Conservation (phyloP, 2,888 invertebrate species). For the Athalia cordata region DNA sequence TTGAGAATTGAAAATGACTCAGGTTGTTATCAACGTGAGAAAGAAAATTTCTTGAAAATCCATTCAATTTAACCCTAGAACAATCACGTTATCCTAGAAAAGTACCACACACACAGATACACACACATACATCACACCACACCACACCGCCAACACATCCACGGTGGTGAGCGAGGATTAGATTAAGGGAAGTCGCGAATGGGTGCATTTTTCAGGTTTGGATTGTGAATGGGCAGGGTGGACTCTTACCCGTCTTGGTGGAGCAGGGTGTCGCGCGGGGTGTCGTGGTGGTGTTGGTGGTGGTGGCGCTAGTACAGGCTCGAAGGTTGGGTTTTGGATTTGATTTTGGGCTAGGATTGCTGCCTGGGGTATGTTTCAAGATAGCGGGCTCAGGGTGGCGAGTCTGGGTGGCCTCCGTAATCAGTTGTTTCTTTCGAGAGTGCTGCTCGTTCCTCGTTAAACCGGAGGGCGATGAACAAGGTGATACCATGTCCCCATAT, state of each 20-base stretch:
- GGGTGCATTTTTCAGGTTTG: constrained; percentile 54
- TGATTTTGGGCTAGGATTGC: constrained; percentile 48
- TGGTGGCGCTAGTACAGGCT: constrained; percentile 72
- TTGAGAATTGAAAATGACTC: constrained; percentile 15
- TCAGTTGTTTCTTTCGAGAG: constrained; percentile 74
- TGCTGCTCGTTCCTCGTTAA: constrained; percentile 56
- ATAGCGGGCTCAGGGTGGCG: constrained; percentile 71
- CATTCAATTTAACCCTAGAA: constrained; percentile 49
- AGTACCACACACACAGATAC: constrained; percentile 55
- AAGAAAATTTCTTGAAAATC: constrained; percentile 11
- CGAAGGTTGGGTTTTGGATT: constrained; percentile 68
- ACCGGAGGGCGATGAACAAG: constrained; percentile 50
- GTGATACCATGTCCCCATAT: constrained; percentile 61
- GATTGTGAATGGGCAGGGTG: constrained; percentile 69
- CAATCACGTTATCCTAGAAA: constrained; percentile 61
- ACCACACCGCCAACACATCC: constrained; percentile 74
- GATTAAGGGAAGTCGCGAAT: constrained; percentile 59
- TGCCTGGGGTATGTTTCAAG: constrained; percentile 50
- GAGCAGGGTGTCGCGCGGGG: constrained; percentile 74
- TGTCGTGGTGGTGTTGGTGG: constrained; percentile 74
- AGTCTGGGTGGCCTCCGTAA: constrained; percentile 74
- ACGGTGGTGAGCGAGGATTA: constrained; percentile 71
- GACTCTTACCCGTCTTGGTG: constrained; percentile 74
- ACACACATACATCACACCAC: constrained; percentile 64
- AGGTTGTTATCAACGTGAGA: constrained; percentile 17